A percentile compares a stretch with the other conserved stretches of the same genome.
These are phyloP conservation scores for Drosophila nigricruria DNA, from an alignment of 2,888 invertebrate genomes.

Conservation along the genomic window DNA sequence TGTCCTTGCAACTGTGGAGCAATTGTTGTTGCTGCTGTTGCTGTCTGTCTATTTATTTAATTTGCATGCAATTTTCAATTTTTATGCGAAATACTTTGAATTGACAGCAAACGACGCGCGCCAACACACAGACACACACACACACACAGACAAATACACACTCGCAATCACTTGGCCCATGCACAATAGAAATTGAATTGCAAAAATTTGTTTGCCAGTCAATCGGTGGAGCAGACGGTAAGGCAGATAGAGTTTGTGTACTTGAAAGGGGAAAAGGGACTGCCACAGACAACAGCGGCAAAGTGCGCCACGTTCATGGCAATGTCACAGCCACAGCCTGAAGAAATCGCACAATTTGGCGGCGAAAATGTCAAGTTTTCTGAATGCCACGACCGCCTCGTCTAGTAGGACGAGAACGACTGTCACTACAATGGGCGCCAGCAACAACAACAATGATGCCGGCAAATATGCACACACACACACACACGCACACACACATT, in stretches of 20 bases:
- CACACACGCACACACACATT: conserved; percentile 12
- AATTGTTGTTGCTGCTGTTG: conserved; percentile 13
- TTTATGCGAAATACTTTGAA: conserved; percentile 76
- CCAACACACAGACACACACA: conserved; percentile 36
- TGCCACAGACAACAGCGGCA: conserved; percentile 23
- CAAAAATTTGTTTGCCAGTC: conserved; percentile 80
- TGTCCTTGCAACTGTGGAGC: conserved; percentile 7
- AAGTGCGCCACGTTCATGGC: conserved; percentile 48
- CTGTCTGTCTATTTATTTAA: conserved; percentile 77
- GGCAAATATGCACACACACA: conserved; percentile 47
- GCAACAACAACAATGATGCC: conserved; percentile 57
- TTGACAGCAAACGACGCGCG: conserved; percentile 70
- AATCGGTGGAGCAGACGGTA: conserved; percentile 49
- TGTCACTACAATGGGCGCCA: conserved; percentile 59
- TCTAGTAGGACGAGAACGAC: conserved; percentile 31
- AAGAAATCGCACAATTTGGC: conserved; percentile 81
- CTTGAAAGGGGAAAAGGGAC: conserved; percentile 1
- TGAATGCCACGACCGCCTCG: conserved; percentile 49
- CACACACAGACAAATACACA: conserved; percentile 6
- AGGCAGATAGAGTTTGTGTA: conserved; percentile 22
- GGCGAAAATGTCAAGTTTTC: conserved; percentile 80
- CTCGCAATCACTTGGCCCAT: conserved; percentile 42
- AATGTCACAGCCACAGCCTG: conserved; percentile 48
- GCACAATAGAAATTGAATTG: conserved; percentile 82
- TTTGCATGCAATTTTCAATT: conserved; percentile 81